phyloP scores from a whole-genome alignment of 2,888 invertebrate species.

The Xanthorhoe designata region DNA sequence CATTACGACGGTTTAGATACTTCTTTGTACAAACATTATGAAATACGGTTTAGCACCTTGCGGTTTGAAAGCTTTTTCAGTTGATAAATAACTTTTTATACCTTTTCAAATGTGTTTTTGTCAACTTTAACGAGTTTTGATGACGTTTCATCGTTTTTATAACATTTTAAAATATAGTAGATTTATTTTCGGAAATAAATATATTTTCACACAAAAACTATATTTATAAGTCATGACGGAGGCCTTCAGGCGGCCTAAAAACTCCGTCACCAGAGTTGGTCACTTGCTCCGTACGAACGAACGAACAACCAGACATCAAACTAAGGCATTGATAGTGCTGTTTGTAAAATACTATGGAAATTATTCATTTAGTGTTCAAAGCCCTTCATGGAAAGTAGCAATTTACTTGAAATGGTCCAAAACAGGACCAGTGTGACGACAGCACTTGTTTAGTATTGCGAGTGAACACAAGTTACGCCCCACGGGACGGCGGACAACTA shows the following conservation, averaged over 20 bases:
- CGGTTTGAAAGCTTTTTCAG: background rate
- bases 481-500: constrained; percentile 17
- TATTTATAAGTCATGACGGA: too few species aligned
- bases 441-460: background rate
- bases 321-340: too few species aligned
- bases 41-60: background rate
- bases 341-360: too few species aligned
- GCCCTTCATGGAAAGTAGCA: background rate
- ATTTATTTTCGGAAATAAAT: too few species aligned
- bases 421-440: background rate
- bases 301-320: too few species aligned
- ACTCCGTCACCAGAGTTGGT: too few species aligned
- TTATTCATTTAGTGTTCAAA: too few species aligned
- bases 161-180: background rate
- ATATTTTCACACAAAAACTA: too few species aligned
- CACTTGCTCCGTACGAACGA: too few species aligned
- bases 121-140: too few species aligned
- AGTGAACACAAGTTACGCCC: constrained; percentile 1
- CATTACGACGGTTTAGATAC: constrained; percentile 25
- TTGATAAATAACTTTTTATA: background rate
- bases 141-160: too few species aligned
- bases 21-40: constrained; percentile 13
- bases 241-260: too few species aligned
- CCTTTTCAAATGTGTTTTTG: background rate
- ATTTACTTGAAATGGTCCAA: background rate